phyloP scores from a whole-genome alignment of 1,140 invertebrate species.

The Drosophila persimilis region DNA sequence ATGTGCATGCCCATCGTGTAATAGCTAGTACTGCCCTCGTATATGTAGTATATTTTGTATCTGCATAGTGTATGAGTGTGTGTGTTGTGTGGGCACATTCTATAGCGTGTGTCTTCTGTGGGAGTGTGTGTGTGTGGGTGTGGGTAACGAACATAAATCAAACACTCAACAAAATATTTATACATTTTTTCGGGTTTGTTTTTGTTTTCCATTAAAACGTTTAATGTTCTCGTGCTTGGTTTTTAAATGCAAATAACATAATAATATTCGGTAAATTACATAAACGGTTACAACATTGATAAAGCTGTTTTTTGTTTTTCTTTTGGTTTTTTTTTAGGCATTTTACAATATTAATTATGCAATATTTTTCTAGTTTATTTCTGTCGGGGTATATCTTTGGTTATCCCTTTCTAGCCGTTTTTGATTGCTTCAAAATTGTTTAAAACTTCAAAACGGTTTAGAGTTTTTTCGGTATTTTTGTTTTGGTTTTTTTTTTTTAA shows the following conservation, averaged over 20 bases:
- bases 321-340: constrained; percentile 17
- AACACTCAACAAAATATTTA: constrained; percentile 24
- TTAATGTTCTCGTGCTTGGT: constrained; percentile 52
- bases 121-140: background rate
- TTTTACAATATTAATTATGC: constrained; percentile 45
- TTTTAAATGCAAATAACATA: constrained; percentile 46
- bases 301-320: constrained; percentile 33
- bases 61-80: constrained; percentile 5
- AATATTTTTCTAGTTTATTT: constrained; percentile 13
- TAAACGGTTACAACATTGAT: constrained; percentile 66
- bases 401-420: constrained; percentile 5
- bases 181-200: constrained; percentile 4
- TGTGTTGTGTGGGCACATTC: constrained; percentile 34
- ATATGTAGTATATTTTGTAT: background rate
- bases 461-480: constrained; percentile 1
- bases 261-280: constrained; percentile 48
- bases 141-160: constrained; percentile 23
- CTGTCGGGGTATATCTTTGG: background rate
- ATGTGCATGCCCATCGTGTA: too few relatives aligned
- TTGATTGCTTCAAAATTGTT: constrained; percentile 4
- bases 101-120: constrained; percentile 25
- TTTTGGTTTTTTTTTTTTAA: background rate
- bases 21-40: too few relatives aligned
- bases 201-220: constrained; percentile 32
- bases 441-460: constrained; percentile 16